Conservation (phyloP, 2,113 vertebrate genomes). For the Corythoichthys intestinalis region DNA sequence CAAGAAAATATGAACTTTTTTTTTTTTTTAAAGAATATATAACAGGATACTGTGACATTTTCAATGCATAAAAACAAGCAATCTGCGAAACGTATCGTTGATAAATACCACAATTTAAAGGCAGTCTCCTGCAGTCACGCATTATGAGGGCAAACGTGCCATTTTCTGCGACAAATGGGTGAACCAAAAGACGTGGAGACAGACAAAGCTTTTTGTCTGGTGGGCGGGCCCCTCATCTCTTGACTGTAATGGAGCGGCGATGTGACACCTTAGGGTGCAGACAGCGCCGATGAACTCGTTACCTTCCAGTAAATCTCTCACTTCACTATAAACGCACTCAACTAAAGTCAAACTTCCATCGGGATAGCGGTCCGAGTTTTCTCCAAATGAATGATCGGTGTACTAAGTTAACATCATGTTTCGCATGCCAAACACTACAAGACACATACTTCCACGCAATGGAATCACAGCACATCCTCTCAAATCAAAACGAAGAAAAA, state of each 20-base stretch:
- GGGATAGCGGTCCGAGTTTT: neutral
- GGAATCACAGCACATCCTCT: conserved; percentile 56
- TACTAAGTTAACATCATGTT: neutral
- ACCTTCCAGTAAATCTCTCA: conserved; percentile 10
- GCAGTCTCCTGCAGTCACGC: conserved; percentile 46
- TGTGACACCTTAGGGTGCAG: conserved; percentile 52
- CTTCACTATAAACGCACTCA: conserved; percentile 28
- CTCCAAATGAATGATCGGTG: neutral
- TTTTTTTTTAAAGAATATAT: neutral
- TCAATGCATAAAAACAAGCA: neutral
- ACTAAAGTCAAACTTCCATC: neutral
- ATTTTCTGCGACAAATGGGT: conserved; percentile 71
- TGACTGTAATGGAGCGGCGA: conserved; percentile 49
- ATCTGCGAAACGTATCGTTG: neutral
- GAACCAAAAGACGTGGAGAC: conserved; percentile 66
- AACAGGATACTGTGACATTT: neutral
- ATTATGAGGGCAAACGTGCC: conserved; percentile 65
- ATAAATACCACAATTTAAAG: neutral
- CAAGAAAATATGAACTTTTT: neutral
- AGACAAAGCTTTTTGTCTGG: conserved; percentile 69
- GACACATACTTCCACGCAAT: conserved; percentile 1
- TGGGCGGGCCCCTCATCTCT: conserved; percentile 67
- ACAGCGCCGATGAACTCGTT: conserved; percentile 30
- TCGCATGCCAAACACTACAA: neutral
- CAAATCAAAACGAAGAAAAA: conserved; percentile 68